A percentile compares a stretch with the other conserved stretches of the same genome.
Evolutionary conservation across 2,113 vertebrate genomes (phyloP).

Genomic region (Muntiacus reevesi): DNA sequence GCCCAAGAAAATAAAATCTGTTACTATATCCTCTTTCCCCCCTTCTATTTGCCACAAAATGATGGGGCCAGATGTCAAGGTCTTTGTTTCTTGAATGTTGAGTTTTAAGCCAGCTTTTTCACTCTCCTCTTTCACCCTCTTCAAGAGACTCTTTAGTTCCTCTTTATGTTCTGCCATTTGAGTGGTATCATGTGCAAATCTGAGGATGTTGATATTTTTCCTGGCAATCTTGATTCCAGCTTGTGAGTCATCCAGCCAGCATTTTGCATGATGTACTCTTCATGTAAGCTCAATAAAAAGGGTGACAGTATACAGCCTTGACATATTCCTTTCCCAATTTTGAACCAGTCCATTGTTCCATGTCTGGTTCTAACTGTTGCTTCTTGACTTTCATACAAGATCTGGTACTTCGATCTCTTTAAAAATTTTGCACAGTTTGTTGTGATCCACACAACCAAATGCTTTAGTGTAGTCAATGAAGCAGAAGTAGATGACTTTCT

Average conservation of each 20-base stretch:
- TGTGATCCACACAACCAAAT: neutral
- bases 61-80: neutral
- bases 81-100: neutral
- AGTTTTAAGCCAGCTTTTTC: neutral
- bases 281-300: neutral
- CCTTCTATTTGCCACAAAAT: neutral
- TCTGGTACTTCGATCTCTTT: neutral
- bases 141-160: neutral
- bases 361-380: neutral
- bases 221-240: neutral
- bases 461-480: neutral
- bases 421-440: neutral
- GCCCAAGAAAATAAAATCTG: neutral
- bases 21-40: neutral
- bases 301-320: neutral
- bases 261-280: neutral
- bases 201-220: neutral
- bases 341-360: neutral
- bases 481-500: neutral
- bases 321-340: neutral
- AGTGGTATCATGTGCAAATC: neutral
- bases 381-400: neutral
- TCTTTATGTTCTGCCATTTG: neutral
- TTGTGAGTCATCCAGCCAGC: neutral
- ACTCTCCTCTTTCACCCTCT: neutral